These are phyloP conservation scores for Polia nebulosa DNA, from an alignment of 2,888 invertebrate species.

Conservation along the genomic window DNA sequence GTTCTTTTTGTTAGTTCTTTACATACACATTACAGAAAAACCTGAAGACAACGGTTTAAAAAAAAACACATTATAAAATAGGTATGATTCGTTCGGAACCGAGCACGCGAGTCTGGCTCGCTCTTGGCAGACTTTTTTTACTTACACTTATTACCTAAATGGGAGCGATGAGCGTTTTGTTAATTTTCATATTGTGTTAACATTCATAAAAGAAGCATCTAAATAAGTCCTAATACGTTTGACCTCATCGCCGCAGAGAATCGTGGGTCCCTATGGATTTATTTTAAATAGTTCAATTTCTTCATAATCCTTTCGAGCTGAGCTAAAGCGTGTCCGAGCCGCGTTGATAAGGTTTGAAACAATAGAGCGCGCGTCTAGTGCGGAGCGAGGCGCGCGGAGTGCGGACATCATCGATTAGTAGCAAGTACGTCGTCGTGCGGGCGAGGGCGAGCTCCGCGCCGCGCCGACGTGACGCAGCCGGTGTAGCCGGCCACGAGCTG, in stretches of 20 bases:
- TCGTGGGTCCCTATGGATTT: neutral
- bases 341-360: neutral
- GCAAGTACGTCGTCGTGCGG: neutral
- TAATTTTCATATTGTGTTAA: no score
- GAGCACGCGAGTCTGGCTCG: no score
- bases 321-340: neutral
- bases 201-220: neutral
- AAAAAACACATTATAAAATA: no score
- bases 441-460: neutral
- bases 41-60: no score
- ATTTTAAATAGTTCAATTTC: neutral
- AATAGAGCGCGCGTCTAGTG: neutral
- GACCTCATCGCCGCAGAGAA: neutral
- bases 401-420: constrained; percentile 10
- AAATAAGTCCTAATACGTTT: neutral
- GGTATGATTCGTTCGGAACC: no score
- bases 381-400: neutral
- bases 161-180: no score
- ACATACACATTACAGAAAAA: no score
- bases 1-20: no score
- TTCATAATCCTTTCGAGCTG: neutral
- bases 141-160: neutral
- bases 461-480: neutral
- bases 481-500: neutral
- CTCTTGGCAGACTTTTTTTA: no score